Conservation (phyloP, 2,888 invertebrate species). For the Teinopalpus imperialis region DNA sequence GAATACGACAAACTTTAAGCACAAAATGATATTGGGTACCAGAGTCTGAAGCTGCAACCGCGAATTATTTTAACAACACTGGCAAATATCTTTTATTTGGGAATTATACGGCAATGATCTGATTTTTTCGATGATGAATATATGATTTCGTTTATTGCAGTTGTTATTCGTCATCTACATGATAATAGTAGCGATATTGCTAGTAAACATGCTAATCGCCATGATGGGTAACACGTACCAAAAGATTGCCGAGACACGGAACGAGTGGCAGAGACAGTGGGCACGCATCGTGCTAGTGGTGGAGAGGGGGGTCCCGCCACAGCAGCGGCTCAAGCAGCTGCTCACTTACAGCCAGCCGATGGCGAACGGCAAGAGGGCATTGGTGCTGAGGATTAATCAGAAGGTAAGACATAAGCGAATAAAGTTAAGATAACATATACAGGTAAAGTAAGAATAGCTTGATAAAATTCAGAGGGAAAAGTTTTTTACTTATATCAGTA, state of each 20-base stretch:
- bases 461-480: too few relatives aligned
- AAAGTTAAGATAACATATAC: too few relatives aligned
- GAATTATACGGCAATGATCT: too few relatives aligned
- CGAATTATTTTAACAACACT: too few relatives aligned
- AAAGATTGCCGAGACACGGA: slow-evolving; percentile 97
- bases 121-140: too few relatives aligned
- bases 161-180: slow-evolving; percentile 97
- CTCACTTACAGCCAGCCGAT: slow-evolving; percentile 97
- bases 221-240: slow-evolving; percentile 99
- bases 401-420: too few relatives aligned
- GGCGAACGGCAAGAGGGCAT: slow-evolving; percentile 92
- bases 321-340: slow-evolving; percentile 91
- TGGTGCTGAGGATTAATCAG: slow-evolving; percentile 94
- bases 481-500: too few relatives aligned
- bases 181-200: slow-evolving; percentile 96
- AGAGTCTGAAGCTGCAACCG: too few relatives aligned
- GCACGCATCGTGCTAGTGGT: slow-evolving; percentile 98
- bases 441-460: too few relatives aligned
- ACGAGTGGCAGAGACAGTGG: slow-evolving; percentile 99
- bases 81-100: too few relatives aligned
- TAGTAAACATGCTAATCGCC: slow-evolving; percentile 99
- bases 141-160: slow-evolving; percentile 66
- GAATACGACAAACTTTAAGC: too few relatives aligned
- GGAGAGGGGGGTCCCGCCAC: slow-evolving; percentile 97
- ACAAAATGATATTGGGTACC: too few relatives aligned